Evolutionary conservation across 2,797 vertebrate species (phyloP).

Genomic region (Crenichthys baileyi): DNA sequence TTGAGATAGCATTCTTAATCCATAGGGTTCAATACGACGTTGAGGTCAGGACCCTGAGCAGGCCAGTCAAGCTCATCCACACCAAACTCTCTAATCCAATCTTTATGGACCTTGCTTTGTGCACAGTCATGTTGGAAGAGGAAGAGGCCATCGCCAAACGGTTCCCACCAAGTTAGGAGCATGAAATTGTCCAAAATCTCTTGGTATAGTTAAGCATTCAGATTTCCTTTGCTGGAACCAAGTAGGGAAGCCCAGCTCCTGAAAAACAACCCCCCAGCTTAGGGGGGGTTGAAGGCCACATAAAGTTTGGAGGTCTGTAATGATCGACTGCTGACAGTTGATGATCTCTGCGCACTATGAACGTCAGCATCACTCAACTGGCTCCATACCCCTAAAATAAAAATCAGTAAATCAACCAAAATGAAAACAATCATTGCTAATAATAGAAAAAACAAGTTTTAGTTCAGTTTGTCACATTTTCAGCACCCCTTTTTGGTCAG

Average conservation of each 20-base stretch:
- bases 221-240: no score
- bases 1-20: neutral
- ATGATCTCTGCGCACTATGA: no score
- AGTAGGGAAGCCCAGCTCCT: no score
- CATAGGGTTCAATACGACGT: no score
- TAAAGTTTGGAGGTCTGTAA: no score
- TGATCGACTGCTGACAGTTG: no score
- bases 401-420: neutral
- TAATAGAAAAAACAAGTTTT: neutral
- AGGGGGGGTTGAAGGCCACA: no score
- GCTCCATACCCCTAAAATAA: neutral
- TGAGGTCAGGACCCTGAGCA: neutral
- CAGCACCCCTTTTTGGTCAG: slow-evolving; percentile 83
- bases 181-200: no score
- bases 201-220: no score
- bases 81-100: neutral
- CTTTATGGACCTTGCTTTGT: neutral
- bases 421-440: neutral
- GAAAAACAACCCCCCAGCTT: no score
- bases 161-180: no score
- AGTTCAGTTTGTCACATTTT: slow-evolving; percentile 80
- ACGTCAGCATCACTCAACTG: neutral
- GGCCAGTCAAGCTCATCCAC: neutral
- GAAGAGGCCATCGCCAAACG: no score
- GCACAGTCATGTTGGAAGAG: neutral